Evolutionary conservation across 2,888 invertebrate genomes (phyloP).

Genomic region (Anoplius nigerrimus): DNA sequence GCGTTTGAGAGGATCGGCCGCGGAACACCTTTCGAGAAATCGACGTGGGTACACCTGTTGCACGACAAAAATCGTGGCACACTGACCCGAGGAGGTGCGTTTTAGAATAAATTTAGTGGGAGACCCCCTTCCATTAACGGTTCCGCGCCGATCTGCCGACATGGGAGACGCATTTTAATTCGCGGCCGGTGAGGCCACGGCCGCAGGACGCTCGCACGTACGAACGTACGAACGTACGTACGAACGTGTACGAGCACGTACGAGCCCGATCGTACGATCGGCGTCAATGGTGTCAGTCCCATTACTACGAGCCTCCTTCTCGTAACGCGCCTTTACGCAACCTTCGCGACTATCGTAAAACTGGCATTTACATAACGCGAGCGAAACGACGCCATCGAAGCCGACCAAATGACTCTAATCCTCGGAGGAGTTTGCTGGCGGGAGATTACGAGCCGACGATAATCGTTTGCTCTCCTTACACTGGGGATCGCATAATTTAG

Average conservation of each 20-base stretch:
- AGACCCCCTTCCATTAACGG: conserved; percentile 61
- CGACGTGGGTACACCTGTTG: conserved; percentile 37
- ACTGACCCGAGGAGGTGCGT: conserved; percentile 65
- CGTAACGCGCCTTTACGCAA: too few relatives aligned
- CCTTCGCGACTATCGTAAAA: too few relatives aligned
- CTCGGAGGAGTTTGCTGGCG: too few relatives aligned
- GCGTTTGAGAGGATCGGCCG: neutral
- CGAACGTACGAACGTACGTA: neutral
- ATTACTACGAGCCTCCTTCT: too few relatives aligned
- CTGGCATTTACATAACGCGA: too few relatives aligned
- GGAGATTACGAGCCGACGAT: too few relatives aligned
- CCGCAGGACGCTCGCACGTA: neutral
- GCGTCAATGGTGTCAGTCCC: too few relatives aligned
- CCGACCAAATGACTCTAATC: too few relatives aligned
- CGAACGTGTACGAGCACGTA: neutral
- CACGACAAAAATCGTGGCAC: conserved; percentile 64
- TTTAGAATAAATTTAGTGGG: conserved; percentile 69
- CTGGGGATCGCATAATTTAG: too few relatives aligned
- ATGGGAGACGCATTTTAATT: conserved; percentile 47
- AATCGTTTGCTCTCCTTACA: too few relatives aligned
- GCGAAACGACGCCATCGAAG: too few relatives aligned
- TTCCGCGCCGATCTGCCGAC: conserved; percentile 38
- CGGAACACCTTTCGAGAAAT: conserved; percentile 24
- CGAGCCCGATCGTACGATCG: neutral
- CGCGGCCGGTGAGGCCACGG: conserved; percentile 17